Evolutionary conservation across 2,797 vertebrate genomes (phyloP), one percentile per base, ranked within the genome.

Genomic region (Diplodus sargus): DNA sequence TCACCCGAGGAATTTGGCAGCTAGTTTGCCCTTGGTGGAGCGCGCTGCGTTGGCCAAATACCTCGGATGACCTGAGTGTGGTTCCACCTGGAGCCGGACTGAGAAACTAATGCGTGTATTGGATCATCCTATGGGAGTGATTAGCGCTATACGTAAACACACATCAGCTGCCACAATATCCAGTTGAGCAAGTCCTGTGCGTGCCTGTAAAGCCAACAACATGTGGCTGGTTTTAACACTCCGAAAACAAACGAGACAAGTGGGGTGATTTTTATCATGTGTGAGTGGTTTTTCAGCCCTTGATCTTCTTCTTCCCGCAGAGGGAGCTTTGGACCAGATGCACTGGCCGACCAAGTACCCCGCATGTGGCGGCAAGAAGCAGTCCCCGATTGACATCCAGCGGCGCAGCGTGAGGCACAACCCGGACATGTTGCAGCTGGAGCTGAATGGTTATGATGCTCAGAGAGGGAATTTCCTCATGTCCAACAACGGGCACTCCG

Each of bases 401-500:
- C 91, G 90, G 66, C 95, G 86, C 18, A 94, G 67, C 12, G 96
- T 95, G 54, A 81, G 0, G 2, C 93, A 95, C 91, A 97, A 96
- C 70, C 91, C 93, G 0, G 43, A 62, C 39, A 75, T 99, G 84
- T 52, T 82, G 13, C 83, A 90, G 28, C 91, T 98, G 84, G 89
- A 94, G 48, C 90, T 99, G 63, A 81, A 0, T 0, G 97, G 96
- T 18, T 98, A 97, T 0, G 94, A 95, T 0, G 70, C 85, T 1
- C 78, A 93, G 74, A 74, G 0, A 0, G 94, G 94, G 0, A 77
- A 79, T 2, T 95, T 98, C 83, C 82, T 60, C 1, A 96, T 97
- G 95, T 93, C 76, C 86, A 99, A 98, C 95, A 98, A 96, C 0
- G 97, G 98, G 0, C 97, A 98, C 90, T 94, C 97, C 0, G 98